These are phyloP conservation scores for Eleginops maclovinus DNA, from an alignment of 2,113 vertebrate genomes.

Conservation along the genomic window DNA sequence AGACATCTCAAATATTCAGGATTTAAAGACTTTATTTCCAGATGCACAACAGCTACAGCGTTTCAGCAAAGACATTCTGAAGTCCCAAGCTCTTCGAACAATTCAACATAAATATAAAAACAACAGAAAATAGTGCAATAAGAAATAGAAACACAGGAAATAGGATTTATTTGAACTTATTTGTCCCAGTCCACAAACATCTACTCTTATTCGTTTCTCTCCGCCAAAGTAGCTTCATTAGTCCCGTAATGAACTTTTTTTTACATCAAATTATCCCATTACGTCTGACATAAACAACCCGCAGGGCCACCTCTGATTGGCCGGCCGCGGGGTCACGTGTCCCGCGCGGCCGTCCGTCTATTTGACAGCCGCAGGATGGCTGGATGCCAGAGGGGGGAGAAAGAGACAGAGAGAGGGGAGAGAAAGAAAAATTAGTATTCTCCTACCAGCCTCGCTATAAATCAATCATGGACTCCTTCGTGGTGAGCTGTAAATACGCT, in stretches of 20 bases:
- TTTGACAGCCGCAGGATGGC: constrained; percentile 84
- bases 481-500: constrained; percentile 84
- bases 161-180: not conserved
- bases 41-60: too few species aligned
- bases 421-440: constrained; percentile 85
- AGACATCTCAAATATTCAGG: too few species aligned
- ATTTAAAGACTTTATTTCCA: too few species aligned
- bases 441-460: constrained; percentile 81
- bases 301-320: constrained; percentile 69
- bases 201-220: constrained; percentile 37
- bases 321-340: constrained; percentile 73
- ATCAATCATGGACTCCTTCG: constrained; percentile 84
- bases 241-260: constrained; percentile 42
- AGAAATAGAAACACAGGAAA: too few species aligned
- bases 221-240: constrained; percentile 63
- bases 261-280: constrained; percentile 70
- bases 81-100: too few species aligned
- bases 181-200: constrained; percentile 35
- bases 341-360: constrained; percentile 77
- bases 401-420: constrained; percentile 79
- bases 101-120: too few species aligned
- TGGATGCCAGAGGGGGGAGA: constrained; percentile 80
- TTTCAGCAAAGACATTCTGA: too few species aligned
- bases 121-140: too few species aligned
- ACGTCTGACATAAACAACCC: constrained; percentile 74